phyloP scores from a whole-genome alignment of 2,113 vertebrate genomes.

The Paralichthys olivaceus region DNA sequence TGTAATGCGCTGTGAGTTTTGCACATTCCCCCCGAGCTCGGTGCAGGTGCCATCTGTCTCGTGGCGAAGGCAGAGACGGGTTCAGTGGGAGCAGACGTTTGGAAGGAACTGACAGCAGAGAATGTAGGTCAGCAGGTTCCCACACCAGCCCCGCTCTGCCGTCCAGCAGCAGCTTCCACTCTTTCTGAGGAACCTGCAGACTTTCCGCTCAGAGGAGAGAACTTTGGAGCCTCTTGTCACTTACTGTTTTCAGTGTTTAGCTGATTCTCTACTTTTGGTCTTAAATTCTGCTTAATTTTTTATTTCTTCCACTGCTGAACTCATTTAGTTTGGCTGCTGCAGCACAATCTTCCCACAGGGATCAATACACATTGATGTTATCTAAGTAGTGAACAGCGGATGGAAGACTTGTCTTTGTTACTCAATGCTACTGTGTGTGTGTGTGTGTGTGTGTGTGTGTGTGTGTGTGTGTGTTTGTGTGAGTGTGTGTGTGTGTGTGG shows the following conservation, averaged over 20 bases:
- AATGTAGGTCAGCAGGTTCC: constrained; percentile 60
- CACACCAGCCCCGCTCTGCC: constrained; percentile 15
- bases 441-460: constrained; percentile 23
- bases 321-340: constrained; percentile 37
- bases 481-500: constrained; percentile 29
- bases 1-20: too few relatives aligned
- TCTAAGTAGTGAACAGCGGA: constrained; percentile 32
- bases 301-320: constrained; percentile 14
- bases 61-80: neutral
- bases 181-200: constrained; percentile 37
- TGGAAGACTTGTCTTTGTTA: constrained; percentile 14
- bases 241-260: constrained; percentile 27
- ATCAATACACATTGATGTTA: constrained; percentile 41
- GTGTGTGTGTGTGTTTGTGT: constrained; percentile 23
- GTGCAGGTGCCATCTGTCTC: constrained; percentile 45
- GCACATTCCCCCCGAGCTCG: too few relatives aligned
- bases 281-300: constrained; percentile 1
- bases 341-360: neutral
- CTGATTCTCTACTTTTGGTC: constrained; percentile 8
- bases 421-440: constrained; percentile 3
- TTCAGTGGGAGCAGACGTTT: constrained; percentile 18
- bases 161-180: too few relatives aligned
- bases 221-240: constrained; percentile 26
- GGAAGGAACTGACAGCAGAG: constrained; percentile 24
- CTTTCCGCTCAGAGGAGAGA: constrained; percentile 40